phyloP scores from a whole-genome alignment of 1,140 invertebrate genomes.

The Bombus balteatus region DNA sequence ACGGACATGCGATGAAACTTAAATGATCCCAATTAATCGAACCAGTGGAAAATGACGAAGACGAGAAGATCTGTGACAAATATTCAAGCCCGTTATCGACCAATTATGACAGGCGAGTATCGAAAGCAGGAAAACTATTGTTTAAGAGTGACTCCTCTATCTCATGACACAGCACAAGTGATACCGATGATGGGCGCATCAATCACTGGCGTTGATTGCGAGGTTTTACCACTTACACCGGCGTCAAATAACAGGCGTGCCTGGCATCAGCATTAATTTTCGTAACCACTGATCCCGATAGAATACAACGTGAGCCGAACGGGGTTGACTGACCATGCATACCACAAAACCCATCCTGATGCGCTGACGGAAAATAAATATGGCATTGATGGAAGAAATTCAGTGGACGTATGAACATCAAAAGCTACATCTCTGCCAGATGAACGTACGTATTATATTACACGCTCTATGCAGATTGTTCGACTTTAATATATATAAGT shows the following conservation, averaged over 20 bases:
- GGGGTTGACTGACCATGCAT: background rate
- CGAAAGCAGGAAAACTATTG: conserved; percentile 25
- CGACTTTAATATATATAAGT: too few relatives aligned
- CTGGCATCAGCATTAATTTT: conserved; percentile 59
- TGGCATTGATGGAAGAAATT: conserved; percentile 17
- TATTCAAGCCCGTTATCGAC: conserved; percentile 5
- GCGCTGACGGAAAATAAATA: conserved; percentile 35
- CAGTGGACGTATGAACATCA: background rate
- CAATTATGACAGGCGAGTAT: conserved; percentile 21
- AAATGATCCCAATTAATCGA: background rate
- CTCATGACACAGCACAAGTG: conserved; percentile 8
- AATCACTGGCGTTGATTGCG: conserved; percentile 56
- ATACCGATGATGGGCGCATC: conserved; percentile 39
- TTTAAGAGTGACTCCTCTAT: conserved; percentile 26
- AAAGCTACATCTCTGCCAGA: background rate
- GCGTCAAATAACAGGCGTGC: conserved; percentile 44
- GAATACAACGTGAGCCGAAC: conserved; percentile 23
- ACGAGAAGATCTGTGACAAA: background rate
- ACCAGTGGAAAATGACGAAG: background rate
- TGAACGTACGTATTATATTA: background rate
- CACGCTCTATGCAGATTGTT: too few relatives aligned
- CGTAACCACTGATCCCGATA: conserved; percentile 49
- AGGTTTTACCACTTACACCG: conserved; percentile 59
- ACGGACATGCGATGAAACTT: background rate
- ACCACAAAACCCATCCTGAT: conserved; percentile 16